phyloP scores from a whole-genome alignment of 2,888 invertebrate genomes.

The Plebejus melissa region DNA sequence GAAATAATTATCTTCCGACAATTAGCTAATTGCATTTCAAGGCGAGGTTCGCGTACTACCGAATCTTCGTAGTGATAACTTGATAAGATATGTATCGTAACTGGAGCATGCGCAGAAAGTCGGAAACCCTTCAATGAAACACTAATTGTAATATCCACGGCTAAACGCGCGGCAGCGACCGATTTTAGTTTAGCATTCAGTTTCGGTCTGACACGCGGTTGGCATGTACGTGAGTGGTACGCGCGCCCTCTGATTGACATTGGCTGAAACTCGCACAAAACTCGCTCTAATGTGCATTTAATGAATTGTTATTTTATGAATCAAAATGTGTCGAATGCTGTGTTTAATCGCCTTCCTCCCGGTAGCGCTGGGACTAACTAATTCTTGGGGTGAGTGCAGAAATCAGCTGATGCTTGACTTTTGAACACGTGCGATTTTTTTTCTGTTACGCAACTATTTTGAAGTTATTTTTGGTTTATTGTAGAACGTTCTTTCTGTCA shows the following conservation, averaged over 20 bases:
- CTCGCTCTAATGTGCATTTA: conserved; percentile 62
- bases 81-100: conserved; percentile 48
- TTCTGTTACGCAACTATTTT: conserved; percentile 58
- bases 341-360: conserved; percentile 55
- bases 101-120: conserved; percentile 53
- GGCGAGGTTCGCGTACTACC: conserved; percentile 34
- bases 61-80: conserved; percentile 36
- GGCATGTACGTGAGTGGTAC: conserved; percentile 43
- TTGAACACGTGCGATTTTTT: conserved; percentile 64
- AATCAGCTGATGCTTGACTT: conserved; percentile 65
- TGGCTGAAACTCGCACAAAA: conserved; percentile 60
- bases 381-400: conserved; percentile 66
- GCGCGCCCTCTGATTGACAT: conserved; percentile 56
- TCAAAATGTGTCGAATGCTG: conserved; percentile 66
- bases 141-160: not conserved
- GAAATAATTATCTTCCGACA: no score
- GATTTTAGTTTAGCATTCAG: conserved; percentile 48
- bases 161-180: conserved; percentile 40
- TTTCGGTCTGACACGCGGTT: conserved; percentile 58
- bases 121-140: conserved; percentile 54
- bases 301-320: conserved; percentile 57
- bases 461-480: conserved; percentile 34
- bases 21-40: conserved; percentile 40
- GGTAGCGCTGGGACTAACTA: conserved; percentile 52
- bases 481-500: conserved; percentile 29